Conservation (phyloP, 2,113 vertebrate genomes). For the Ranitomeya variabilis region DNA sequence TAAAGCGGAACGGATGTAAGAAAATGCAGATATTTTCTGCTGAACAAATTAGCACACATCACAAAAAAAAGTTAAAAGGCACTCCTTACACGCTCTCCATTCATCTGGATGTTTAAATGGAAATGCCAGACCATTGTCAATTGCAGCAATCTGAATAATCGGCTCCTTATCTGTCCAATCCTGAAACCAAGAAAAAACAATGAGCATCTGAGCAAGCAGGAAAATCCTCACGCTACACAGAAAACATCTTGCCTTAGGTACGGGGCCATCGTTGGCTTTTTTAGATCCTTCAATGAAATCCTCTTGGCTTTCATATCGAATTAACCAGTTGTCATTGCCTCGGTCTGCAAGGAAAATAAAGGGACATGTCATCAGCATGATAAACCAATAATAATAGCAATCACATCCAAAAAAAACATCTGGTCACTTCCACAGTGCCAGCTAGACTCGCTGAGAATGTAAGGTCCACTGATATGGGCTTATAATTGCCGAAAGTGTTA, state of each 20-base stretch:
- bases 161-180: conserved; percentile 76
- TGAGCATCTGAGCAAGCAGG: background rate
- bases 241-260: conserved; percentile 23
- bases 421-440: too few species aligned
- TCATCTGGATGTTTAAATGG: conserved; percentile 98
- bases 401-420: too few species aligned
- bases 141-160: conserved; percentile 90
- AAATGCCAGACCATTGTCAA: conserved; percentile 96
- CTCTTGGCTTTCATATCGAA: conserved; percentile 87
- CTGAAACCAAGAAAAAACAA: conserved; percentile 79
- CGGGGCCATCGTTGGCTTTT: conserved; percentile 73
- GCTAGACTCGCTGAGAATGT: too few species aligned
- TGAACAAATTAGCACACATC: too few species aligned
- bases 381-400: too few species aligned
- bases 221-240: background rate
- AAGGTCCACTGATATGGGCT: too few species aligned
- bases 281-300: conserved; percentile 64
- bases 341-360: conserved; percentile 78
- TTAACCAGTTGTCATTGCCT: conserved; percentile 97
- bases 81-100: conserved; percentile 88
- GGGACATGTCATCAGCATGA: background rate
- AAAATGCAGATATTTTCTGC: too few species aligned
- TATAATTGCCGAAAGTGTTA: too few species aligned
- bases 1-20: too few species aligned
- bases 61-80: background rate